Base-by-base conservation (phyloP, 1,140 invertebrate species). In the Cydia amplana region DNA sequence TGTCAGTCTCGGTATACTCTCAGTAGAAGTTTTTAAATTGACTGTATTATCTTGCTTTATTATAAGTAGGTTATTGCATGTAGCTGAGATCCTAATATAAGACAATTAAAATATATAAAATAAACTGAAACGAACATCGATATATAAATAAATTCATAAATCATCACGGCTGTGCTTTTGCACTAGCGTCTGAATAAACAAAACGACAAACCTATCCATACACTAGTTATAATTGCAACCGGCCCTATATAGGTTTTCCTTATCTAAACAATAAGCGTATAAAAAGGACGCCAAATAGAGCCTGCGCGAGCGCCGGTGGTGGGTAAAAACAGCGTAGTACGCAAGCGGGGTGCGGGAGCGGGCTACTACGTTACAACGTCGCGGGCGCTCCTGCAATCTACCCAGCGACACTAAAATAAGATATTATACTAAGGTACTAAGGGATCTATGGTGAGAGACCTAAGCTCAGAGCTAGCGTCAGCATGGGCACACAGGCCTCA, bases 301-400 rank as follows among this genome's bases (percentile, higher is more conserved):
- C 82, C 80, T 81, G 82, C 82, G 74, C 43, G 28, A 64, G 64
- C 73, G 60, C n/a, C 67, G 55, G 46, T 74, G n/a, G 32, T 63
- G 75, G 49, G 55, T 78, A 82, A 83, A 83, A 79, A 78, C 64
- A 73, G 78, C 78, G 79, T 83, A 81, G 80, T 82, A 80, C 79
- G 79, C 46, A 76, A 60, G 75, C 73, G 79, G 74, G 77, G 75
- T 46, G 76, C 51, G 78, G 77, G 74, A 83, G 86, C 82, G 88
- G 88, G 86, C 85, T 87, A 91, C 87, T 88, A 90, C 89, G 82
- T 74, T 86, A 89, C 86, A 83, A 77, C 86, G 80, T 80, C 78
- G 55, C 20, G 82, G 84, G 79, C 79, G 81, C 77, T 40, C 16
- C n/a, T 16, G 28, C 16, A 70, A 0, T 70, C 65, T 70, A 70